Evolutionary conservation across 2,113 vertebrate genomes (phyloP).

Genomic region (Etia nguti): DNA sequence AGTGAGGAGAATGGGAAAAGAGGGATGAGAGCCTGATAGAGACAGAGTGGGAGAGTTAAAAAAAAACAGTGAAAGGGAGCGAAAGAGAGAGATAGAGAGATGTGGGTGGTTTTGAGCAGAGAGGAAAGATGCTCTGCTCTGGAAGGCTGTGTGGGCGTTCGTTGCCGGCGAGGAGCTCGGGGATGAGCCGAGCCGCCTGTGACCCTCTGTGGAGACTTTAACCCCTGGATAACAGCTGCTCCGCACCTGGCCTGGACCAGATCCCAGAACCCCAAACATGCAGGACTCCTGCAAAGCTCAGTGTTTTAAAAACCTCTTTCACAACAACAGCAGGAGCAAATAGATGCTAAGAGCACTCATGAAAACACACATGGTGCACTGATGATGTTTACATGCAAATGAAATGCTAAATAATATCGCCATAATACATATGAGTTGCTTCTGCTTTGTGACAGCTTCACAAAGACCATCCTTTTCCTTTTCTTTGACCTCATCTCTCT

Average conservation of each 20-base stretch:
- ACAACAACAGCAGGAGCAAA: neutral
- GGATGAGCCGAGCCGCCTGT: neutral
- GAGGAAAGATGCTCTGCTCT: conserved; percentile 10
- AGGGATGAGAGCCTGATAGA: neutral
- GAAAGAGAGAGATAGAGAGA: neutral
- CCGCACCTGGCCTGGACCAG: neutral
- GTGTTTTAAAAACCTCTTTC: neutral
- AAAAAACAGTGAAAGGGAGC: neutral
- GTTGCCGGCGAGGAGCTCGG: neutral
- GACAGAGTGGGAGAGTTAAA: neutral
- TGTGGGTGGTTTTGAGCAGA: conserved; percentile 10
- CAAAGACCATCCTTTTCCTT: neutral
- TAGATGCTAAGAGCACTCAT: conserved; percentile 6
- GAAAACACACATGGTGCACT: neutral
- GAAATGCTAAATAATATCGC: neutral
- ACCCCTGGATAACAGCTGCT: neutral
- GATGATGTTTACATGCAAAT: neutral
- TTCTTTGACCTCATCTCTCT: neutral
- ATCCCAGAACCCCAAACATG: neutral
- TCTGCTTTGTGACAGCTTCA: neutral
- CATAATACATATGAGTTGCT: neutral
- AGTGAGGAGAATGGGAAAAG: neutral
- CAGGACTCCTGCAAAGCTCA: neutral
- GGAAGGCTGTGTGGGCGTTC: conserved; percentile 10
- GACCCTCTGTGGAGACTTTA: neutral